phyloP scores from a whole-genome alignment of 64 coral and sea anemone genomes.

The Cladopsammia gracilis region DNA sequence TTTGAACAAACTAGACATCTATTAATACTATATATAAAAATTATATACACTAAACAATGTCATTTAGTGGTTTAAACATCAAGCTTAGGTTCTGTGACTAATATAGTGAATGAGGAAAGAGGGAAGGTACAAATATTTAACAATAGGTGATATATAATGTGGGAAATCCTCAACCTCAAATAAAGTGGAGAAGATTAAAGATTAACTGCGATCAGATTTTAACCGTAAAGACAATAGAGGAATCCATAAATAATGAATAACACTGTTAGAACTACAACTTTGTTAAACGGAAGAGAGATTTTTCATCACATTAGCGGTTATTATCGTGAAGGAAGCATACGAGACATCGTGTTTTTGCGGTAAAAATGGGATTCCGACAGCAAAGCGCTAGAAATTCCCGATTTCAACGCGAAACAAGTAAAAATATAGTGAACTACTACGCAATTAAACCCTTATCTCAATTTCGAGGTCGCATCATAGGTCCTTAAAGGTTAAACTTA shows the following conservation, averaged over 20 bases:
- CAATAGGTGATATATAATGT: background rate
- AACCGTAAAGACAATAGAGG: conserved; percentile 71
- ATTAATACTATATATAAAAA: background rate
- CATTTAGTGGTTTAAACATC: background rate
- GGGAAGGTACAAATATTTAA: background rate
- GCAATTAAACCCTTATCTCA: conserved; percentile 45
- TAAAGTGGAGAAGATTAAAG: conserved; percentile 72
- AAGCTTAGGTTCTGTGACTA: background rate
- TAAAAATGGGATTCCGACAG: conserved; percentile 9
- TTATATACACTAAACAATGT: no score
- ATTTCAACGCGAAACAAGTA: background rate
- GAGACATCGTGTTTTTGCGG: background rate
- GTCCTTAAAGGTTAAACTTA: conserved; percentile 21
- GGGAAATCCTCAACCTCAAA: conserved; percentile 15
- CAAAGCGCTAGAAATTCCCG: background rate
- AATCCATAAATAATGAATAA: conserved; percentile 82
- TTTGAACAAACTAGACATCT: background rate
- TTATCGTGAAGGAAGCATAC: background rate
- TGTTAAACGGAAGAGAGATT: conserved; percentile 42
- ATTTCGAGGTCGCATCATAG: conserved; percentile 41
- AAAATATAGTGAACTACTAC: conserved; percentile 33
- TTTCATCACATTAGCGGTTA: conserved; percentile 49
- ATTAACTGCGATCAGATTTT: conserved; percentile 78
- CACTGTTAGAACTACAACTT: conserved; percentile 45
- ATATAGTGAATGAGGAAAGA: background rate